A percentile compares a stretch with the other conserved stretches of the same genome.
phyloP scores from a whole-genome alignment of 1,140 invertebrate genomes.

The Dinoponera quadriceps region DNA sequence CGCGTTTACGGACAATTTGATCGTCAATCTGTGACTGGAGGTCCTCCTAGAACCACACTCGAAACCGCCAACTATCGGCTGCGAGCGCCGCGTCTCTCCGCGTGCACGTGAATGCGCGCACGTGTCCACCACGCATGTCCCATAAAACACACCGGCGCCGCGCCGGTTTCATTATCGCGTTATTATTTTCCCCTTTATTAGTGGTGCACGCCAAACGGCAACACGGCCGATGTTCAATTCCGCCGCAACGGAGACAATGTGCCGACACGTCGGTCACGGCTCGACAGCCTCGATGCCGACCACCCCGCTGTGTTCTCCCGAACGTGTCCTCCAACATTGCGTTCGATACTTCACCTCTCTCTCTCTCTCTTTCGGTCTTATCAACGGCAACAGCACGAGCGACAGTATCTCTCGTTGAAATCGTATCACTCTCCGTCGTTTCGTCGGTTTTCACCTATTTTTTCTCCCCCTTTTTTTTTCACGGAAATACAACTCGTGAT shows the following conservation, averaged over 20 bases:
- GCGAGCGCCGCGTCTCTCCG: neutral
- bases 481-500: slow-evolving; percentile 19
- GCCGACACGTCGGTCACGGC: neutral
- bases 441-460: neutral
- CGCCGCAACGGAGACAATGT: neutral
- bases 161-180: slow-evolving; percentile 44
- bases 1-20: too few relatives aligned
- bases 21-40: too few relatives aligned
- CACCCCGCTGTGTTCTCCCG: neutral
- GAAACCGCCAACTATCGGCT: too few relatives aligned
- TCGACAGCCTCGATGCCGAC: neutral
- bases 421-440: neutral
- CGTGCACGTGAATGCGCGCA: neutral
- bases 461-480: too few relatives aligned
- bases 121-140: slow-evolving; percentile 12
- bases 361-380: too few relatives aligned
- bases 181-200: slow-evolving; percentile 42
- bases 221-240: neutral
- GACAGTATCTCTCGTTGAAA: neutral
- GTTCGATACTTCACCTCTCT: neutral
- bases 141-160: slow-evolving; percentile 44
- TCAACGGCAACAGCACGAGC: neutral
- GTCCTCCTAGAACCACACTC: too few relatives aligned
- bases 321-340: neutral
- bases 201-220: neutral